These are phyloP conservation scores for Rugalucina vietnamica DNA, from an alignment of 2,888 invertebrate genomes.

Conservation along the genomic window DNA sequence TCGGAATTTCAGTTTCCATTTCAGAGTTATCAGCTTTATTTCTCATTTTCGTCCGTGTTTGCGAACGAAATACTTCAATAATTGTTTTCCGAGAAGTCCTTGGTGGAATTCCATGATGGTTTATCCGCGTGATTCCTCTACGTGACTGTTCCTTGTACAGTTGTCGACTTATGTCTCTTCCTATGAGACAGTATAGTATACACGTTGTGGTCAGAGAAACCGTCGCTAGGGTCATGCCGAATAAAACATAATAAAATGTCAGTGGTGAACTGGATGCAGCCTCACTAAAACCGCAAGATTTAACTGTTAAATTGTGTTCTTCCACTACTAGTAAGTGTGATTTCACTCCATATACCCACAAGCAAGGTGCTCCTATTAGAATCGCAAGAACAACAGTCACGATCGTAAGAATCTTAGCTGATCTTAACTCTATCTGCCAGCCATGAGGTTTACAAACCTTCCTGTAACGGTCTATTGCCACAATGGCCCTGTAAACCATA, in stretches of 20 bases:
- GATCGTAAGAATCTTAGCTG: conserved; percentile 54
- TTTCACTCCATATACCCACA: conserved; percentile 45
- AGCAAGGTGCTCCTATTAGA: conserved; percentile 51
- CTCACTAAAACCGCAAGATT: conserved; percentile 44
- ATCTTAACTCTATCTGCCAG: conserved; percentile 66
- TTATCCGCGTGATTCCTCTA: too few species aligned
- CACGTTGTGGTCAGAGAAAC: background rate
- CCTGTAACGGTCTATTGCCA: conserved; percentile 67
- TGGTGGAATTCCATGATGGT: too few species aligned
- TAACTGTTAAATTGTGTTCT: conserved; percentile 17
- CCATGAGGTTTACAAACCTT: conserved; percentile 71
- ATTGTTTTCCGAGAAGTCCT: too few species aligned
- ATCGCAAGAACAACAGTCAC: conserved; percentile 35
- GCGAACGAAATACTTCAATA: too few species aligned
- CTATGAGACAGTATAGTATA: background rate
- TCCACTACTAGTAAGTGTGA: background rate
- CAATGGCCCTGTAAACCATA: conserved; percentile 52
- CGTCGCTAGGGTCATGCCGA: conserved; percentile 39
- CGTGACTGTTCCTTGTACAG: background rate
- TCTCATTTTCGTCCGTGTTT: too few species aligned
- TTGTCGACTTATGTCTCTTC: background rate
- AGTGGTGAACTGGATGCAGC: conserved; percentile 7
- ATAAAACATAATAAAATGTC: conserved; percentile 45
- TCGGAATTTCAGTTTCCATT: too few species aligned
- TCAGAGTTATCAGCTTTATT: too few species aligned